Base-by-base conservation (phyloP, 1,140 invertebrate genomes). In the Hycleus cichorii region DNA sequence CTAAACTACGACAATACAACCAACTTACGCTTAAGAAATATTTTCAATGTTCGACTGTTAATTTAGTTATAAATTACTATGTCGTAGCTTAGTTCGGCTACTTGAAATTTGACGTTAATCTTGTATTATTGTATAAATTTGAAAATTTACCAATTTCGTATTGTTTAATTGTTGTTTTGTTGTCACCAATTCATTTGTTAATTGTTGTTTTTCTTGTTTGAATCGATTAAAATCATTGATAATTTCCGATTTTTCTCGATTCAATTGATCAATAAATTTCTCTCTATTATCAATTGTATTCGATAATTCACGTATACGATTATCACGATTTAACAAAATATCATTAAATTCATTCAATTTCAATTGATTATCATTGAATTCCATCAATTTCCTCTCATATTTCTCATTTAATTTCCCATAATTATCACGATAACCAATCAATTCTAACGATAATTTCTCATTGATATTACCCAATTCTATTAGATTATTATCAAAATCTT, bases 141-240 rank as follows among this genome's bases (percentile, higher is more conserved):
- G 32, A 3, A 5, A 32, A 32, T 7, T 5, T 32, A 32, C 32
- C 32, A 32, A 32, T 69, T 78, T 54, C 62, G 72, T 68, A 60
- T 76, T 64, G 38, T 75, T 74, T 6, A 73, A 63, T 54, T 80
- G 73, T 57, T 75, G 69, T 46, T 76, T 74, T 2, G 72, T 57
- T 49, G 75, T 77, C 40, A 80, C 77, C 0, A 81, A 57, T 49
- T 78, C 77, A 0, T 70, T 67, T 32, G 78, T 73, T 0, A 78
- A 32, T 32, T 32, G 32, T 7, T 5, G 7, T 7, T 32, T 32
- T 32, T 32, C 32, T 7, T 32, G 32, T 32, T 32, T 32, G 32
- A 32, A 4, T 5, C 32, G 32, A 32, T 32, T 32, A 4, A 32
- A 32, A 32, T 32, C 32, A 45, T 3, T 42, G 5, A 4, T 7